These are phyloP conservation scores for Strigops habroptila DNA, from an alignment of 2,113 vertebrate species.

Conservation along the genomic window DNA sequence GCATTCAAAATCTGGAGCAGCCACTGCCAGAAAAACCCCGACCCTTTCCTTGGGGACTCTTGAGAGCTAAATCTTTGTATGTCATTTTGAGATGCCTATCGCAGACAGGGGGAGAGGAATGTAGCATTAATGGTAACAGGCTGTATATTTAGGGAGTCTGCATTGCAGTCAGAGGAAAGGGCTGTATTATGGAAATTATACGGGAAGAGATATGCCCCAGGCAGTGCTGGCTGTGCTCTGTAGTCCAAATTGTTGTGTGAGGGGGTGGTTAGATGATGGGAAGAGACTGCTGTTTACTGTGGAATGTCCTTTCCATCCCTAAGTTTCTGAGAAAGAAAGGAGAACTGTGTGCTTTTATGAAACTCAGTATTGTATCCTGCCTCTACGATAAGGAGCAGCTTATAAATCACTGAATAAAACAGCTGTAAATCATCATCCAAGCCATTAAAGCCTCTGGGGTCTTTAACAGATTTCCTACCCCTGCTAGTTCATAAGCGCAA, in stretches of 20 bases:
- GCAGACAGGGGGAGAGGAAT: neutral
- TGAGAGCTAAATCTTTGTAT: neutral
- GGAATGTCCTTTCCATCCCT: neutral
- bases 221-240: neutral
- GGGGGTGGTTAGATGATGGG: neutral
- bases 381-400: conserved; percentile 8
- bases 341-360: neutral
- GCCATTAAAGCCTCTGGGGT: neutral
- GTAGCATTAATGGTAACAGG: neutral
- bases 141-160: neutral
- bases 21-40: neutral
- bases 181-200: conserved; percentile 12
- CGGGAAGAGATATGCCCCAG: neutral
- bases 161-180: neutral
- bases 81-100: neutral
- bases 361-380: neutral
- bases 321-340: conserved; percentile 3
- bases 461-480: neutral
- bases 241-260: neutral
- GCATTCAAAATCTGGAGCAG: neutral
- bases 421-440: conserved; percentile 49
- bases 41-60: neutral
- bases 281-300: neutral
- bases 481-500: neutral
- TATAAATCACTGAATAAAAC: neutral